phyloP scores from a whole-genome alignment of 1,140 invertebrate species.

The Apis laboriosa region DNA sequence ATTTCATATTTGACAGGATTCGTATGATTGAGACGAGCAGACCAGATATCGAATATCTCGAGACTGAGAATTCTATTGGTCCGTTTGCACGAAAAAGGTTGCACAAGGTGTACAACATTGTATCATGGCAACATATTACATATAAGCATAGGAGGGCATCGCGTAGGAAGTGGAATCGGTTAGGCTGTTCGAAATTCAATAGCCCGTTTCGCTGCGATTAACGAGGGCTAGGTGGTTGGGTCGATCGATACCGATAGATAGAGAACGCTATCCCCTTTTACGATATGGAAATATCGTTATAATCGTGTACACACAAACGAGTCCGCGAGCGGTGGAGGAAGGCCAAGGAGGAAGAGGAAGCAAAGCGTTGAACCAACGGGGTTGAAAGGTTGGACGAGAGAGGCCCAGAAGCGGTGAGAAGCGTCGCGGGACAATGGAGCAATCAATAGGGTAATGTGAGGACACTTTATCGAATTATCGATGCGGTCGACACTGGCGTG shows the following conservation, averaged over 20 bases:
- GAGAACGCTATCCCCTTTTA: conserved; percentile 43
- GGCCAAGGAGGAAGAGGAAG: conserved; percentile 60
- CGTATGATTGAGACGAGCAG: no score
- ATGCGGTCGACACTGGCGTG: conserved; percentile 73
- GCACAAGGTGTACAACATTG: no score
- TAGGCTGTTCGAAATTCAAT: conserved; percentile 20
- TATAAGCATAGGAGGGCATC: no score
- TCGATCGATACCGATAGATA: conserved; percentile 28
- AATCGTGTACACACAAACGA: conserved; percentile 64
- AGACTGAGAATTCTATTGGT: no score
- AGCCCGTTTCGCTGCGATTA: conserved; percentile 16
- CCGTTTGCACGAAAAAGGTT: no score
- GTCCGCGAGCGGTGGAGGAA: conserved; percentile 50
- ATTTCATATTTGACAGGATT: no score
- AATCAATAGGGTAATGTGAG: conserved; percentile 82
- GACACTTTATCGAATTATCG: conserved; percentile 81
- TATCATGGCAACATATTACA: no score
- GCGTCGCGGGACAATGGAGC: conserved; percentile 77
- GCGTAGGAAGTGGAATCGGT: neutral
- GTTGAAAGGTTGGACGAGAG: conserved; percentile 69
- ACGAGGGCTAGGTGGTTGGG: neutral
- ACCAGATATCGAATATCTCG: no score
- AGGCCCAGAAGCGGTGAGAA: conserved; percentile 59
- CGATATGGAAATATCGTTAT: conserved; percentile 53
- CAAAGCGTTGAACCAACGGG: conserved; percentile 58